These are phyloP conservation scores for Caenorhabditis becei DNA, from an alignment of 2,888 invertebrate species.

Conservation along the genomic window DNA sequence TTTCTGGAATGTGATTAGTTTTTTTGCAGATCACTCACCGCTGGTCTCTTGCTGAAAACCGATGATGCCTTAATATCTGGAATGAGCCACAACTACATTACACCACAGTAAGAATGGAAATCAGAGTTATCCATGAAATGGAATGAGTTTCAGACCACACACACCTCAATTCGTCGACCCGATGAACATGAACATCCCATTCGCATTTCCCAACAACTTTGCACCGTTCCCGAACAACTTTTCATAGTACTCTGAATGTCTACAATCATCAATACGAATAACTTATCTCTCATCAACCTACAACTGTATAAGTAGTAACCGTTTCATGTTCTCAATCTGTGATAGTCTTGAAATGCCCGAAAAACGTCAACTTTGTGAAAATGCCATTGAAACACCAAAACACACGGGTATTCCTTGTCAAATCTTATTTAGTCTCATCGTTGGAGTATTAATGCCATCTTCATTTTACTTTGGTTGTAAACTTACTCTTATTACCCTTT, in stretches of 20 bases:
- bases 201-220: slow-evolving; percentile 1
- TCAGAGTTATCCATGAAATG: too few species aligned
- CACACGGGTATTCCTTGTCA: slow-evolving; percentile 27
- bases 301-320: slow-evolving; percentile 11
- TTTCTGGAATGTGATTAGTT: slow-evolving; percentile 6
- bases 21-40: slow-evolving; percentile 31
- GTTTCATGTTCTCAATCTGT: slow-evolving; percentile 52
- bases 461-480: neutral
- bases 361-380: slow-evolving; percentile 14
- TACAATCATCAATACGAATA: neutral
- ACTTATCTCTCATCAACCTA: slow-evolving; percentile 5
- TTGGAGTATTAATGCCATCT: too few species aligned
- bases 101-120: slow-evolving; percentile 26
- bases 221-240: slow-evolving; percentile 31
- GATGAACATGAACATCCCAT: slow-evolving; percentile 22
- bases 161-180: slow-evolving; percentile 32
- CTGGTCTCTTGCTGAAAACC: slow-evolving; percentile 43
- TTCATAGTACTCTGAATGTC: neutral
- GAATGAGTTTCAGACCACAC: slow-evolving; percentile 31
- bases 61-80: slow-evolving; percentile 39
- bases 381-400: slow-evolving; percentile 48
- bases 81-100: slow-evolving; percentile 24
- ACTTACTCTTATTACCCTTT: too few species aligned
- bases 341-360: slow-evolving; percentile 17
- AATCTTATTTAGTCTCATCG: slow-evolving; percentile 16